Conservation (phyloP, 2,888 invertebrate genomes). For the Tuberolachnus salignus region DNA sequence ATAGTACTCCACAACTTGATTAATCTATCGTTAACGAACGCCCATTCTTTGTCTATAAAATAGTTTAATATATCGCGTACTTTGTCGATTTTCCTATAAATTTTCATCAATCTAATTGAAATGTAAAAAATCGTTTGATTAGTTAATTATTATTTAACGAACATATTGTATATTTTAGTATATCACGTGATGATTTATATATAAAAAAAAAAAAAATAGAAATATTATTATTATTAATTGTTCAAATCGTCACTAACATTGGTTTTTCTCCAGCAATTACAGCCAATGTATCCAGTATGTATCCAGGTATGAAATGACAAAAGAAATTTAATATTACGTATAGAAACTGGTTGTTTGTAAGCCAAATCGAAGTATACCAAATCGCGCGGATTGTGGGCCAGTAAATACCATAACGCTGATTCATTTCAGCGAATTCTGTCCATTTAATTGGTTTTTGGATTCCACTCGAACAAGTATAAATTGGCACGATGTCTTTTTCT, state of each 20-base stretch:
- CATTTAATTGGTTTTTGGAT: slow-evolving; percentile 82
- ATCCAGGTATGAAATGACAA: slow-evolving; percentile 59
- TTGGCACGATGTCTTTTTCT: slow-evolving; percentile 64
- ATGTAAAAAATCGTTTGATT: too few relatives aligned
- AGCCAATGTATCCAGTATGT: slow-evolving; percentile 58
- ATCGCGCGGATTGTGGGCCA: slow-evolving; percentile 68
- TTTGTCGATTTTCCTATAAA: slow-evolving; percentile 65
- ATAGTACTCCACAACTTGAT: slow-evolving; percentile 61
- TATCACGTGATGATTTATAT: background rate
- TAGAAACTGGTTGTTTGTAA: slow-evolving; percentile 57
- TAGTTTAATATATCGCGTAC: slow-evolving; percentile 64
- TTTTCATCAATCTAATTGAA: slow-evolving; percentile 64
- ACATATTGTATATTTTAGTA: background rate
- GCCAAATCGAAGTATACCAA: slow-evolving; percentile 59
- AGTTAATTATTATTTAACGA: too few relatives aligned
- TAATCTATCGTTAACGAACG: slow-evolving; percentile 62
- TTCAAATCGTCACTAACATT: slow-evolving; percentile 54
- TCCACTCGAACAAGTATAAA: slow-evolving; percentile 88
- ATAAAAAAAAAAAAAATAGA: too few relatives aligned
- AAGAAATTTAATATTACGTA: slow-evolving; percentile 58
- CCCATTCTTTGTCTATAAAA: slow-evolving; percentile 66
- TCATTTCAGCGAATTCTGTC: slow-evolving; percentile 70
- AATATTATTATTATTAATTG: background rate
- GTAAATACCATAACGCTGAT: slow-evolving; percentile 66
- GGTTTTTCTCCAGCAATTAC: slow-evolving; percentile 58